Conservation (phyloP, 2,797 vertebrate species). For the Hydrolagus colliei region DNA sequence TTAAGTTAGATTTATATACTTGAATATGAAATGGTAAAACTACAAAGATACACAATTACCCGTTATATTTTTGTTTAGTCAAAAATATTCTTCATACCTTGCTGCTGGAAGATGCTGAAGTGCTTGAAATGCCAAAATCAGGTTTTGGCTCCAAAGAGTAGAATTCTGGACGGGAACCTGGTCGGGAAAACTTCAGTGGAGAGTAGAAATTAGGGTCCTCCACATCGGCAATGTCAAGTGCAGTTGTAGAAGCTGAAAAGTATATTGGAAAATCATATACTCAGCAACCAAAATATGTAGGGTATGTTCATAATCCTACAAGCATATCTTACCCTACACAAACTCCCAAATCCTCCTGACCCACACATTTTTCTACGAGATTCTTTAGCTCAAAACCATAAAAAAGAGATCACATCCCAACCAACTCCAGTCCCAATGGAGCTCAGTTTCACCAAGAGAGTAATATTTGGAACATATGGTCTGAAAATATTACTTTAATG, state of each 20-base stretch:
- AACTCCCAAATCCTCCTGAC: too few relatives aligned
- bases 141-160: slow-evolving; percentile 33
- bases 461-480: too few relatives aligned
- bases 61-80: neutral
- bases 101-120: neutral
- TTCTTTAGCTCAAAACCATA: too few relatives aligned
- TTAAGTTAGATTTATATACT: neutral
- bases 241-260: slow-evolving; percentile 40
- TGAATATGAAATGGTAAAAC: neutral
- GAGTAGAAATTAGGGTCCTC: slow-evolving; percentile 42
- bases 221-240: slow-evolving; percentile 43
- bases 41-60: too few relatives aligned
- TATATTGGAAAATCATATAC: neutral
- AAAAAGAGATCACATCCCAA: too few relatives aligned
- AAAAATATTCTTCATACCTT: slow-evolving; percentile 10
- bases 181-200: slow-evolving; percentile 33
- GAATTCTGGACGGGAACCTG: slow-evolving; percentile 40
- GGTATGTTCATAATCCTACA: too few relatives aligned
- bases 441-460: too few relatives aligned
- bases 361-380: too few relatives aligned
- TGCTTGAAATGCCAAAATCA: slow-evolving; percentile 6
- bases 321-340: too few relatives aligned
- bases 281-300: neutral
- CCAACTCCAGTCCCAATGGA: too few relatives aligned
- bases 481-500: too few relatives aligned